Base-by-base conservation (phyloP, 2,888 invertebrate species). In the Volucella inanis region DNA sequence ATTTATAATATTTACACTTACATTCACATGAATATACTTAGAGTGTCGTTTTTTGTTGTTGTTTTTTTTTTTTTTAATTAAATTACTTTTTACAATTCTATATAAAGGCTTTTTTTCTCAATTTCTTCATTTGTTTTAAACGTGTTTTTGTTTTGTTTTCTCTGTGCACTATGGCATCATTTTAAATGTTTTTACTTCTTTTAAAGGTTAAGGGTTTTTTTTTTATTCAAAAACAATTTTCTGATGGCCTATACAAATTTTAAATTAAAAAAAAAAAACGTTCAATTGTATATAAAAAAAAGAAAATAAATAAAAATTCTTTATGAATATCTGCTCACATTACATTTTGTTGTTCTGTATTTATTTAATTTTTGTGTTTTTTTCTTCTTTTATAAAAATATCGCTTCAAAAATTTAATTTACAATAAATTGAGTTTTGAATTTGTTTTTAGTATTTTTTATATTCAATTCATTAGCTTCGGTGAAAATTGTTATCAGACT, bases 61-160 rank as follows among this genome's bases (percentile, higher is more conserved):
- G n/a, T n/a, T n/a, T 15, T 64, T 62, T n/a, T 50, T 31, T 49
- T 8, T 45, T 31, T 68, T 75, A 81, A 85, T 79, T 84, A 65
- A 77, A 67, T 85, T 85, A 81, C 80, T 77, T 85, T 85, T 85
- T 85, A 76, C 81, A 81, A 75, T 70, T 81, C 52, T 77, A 67
- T 81, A 81, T 77, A 81, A 85, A 80, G 84, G 84, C 84, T 85
- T 85, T 61, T n/a, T 72, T 80, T 84, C 80, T 84, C 79, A 71
- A 71, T 71, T 71, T 47, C 49, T 57, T 78, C 64, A 41, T 65
- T 50, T 45, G 18, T 22, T 39, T 59, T 71, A 39, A 38, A 15
- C 38, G 31, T 57, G 12, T 22, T 52, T 10, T 14, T 70, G 59
- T 65, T 62, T 55, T 68, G 31, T 31, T 31, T 6, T 31, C 31